Evolutionary conservation across 2,113 vertebrate species (phyloP).

Genomic region (Clarias gariepinus): DNA sequence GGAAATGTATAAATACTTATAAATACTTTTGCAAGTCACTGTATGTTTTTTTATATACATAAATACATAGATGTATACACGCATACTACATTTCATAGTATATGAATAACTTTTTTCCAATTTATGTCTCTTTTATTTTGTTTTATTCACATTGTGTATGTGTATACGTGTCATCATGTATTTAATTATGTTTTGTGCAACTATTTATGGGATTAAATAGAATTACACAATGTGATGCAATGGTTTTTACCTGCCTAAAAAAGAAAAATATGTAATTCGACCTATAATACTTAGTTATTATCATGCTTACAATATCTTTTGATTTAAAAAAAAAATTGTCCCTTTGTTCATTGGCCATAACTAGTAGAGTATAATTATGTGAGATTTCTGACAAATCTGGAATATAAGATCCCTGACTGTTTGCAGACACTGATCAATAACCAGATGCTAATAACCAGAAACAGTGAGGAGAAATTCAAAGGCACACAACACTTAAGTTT

Average conservation of each 20-base stretch:
- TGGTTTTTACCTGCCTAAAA: background rate
- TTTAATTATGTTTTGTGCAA: background rate
- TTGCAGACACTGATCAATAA: no score
- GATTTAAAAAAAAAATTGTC: background rate
- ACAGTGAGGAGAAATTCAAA: no score
- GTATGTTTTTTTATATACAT: no score
- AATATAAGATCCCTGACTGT: background rate
- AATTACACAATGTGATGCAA: background rate
- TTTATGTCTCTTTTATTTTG: background rate
- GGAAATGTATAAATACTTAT: no score
- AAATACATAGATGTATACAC: no score
- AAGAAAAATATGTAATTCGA: no score
- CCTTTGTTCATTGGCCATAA: background rate
- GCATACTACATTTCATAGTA: no score
- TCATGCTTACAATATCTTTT: no score
- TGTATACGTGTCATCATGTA: background rate
- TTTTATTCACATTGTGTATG: background rate
- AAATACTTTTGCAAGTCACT: no score
- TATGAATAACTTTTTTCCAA: background rate
- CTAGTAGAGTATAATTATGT: background rate
- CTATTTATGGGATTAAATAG: background rate
- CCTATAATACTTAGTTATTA: background rate
- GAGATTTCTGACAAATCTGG: background rate
- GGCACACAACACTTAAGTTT: no score
- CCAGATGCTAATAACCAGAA: no score